Percentiles rank a stretch among this genome's conserved stretches.
phyloP scores from a whole-genome alignment of 2,888 invertebrate species.

The Seladonia tumulorum region DNA sequence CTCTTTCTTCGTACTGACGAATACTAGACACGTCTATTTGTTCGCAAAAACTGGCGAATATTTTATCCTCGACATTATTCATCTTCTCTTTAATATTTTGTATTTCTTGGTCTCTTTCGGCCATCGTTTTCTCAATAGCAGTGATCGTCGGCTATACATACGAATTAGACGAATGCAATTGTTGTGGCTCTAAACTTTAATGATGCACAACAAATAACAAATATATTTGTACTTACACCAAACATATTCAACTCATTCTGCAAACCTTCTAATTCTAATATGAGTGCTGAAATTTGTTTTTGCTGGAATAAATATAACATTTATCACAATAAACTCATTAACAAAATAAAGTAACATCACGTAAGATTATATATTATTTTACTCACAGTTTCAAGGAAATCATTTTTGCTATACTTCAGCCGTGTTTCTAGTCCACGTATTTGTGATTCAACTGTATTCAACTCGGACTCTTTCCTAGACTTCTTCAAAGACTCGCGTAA shows the following conservation, averaged over 20 bases:
- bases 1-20: conserved; percentile 98
- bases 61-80: conserved; percentile 98
- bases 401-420: conserved; percentile 95
- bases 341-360: conserved; percentile 14
- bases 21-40: conserved; percentile 98
- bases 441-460: conserved; percentile 98
- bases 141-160: conserved; percentile 85
- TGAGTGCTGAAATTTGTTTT: conserved; percentile 90
- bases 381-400: conserved; percentile 94
- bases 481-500: conserved; percentile 97
- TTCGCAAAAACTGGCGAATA: conserved; percentile 96
- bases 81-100: conserved; percentile 97
- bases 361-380: conserved; percentile 23
- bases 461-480: conserved; percentile 98
- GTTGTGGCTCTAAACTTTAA: background rate
- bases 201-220: conserved; percentile 27
- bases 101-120: conserved; percentile 91
- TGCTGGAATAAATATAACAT: conserved; percentile 84
- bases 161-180: conserved; percentile 24
- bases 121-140: conserved; percentile 87
- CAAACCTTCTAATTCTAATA: conserved; percentile 88
- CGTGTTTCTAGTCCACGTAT: conserved; percentile 97
- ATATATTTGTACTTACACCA: conserved; percentile 86
- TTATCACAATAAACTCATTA: background rate
- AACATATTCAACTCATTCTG: conserved; percentile 89